phyloP scores from a whole-genome alignment of 2,888 invertebrate species.

The Erebia ligea region DNA sequence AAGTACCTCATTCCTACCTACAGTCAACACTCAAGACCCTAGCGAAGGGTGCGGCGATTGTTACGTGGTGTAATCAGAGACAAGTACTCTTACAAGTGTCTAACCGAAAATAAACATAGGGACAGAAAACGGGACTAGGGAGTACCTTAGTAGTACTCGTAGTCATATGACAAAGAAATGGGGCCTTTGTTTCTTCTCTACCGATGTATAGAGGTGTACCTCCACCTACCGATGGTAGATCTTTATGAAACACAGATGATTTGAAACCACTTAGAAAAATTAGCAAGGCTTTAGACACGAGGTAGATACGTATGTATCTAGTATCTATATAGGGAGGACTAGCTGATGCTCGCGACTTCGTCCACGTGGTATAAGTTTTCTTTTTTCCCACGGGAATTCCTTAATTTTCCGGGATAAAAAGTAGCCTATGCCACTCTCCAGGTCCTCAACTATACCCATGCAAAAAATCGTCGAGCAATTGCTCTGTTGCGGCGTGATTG shows the following conservation, averaged over 20 bases:
- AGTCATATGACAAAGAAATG: not conserved
- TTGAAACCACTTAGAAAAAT: constrained; percentile 4
- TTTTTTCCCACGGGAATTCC: no score
- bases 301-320: no score
- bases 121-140: not conserved
- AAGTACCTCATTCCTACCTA: not conserved
- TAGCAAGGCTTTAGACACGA: not conserved
- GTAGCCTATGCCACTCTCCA: no score
- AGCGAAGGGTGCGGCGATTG: constrained; percentile 15
- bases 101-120: constrained; percentile 17
- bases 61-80: constrained; percentile 24
- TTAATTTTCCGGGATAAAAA: no score
- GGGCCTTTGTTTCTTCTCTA: not conserved
- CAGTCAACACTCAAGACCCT: constrained; percentile 9
- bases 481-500: no score
- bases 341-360: no score
- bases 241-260: not conserved
- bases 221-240: not conserved
- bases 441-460: no score
- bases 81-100: constrained; percentile 26
- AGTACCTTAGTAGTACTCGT: not conserved
- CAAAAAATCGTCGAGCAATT: no score
- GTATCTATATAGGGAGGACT: no score
- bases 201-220: not conserved
- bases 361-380: no score